Base-by-base conservation (phyloP, 2,113 vertebrate genomes). In the Oxyura jamaicensis region DNA sequence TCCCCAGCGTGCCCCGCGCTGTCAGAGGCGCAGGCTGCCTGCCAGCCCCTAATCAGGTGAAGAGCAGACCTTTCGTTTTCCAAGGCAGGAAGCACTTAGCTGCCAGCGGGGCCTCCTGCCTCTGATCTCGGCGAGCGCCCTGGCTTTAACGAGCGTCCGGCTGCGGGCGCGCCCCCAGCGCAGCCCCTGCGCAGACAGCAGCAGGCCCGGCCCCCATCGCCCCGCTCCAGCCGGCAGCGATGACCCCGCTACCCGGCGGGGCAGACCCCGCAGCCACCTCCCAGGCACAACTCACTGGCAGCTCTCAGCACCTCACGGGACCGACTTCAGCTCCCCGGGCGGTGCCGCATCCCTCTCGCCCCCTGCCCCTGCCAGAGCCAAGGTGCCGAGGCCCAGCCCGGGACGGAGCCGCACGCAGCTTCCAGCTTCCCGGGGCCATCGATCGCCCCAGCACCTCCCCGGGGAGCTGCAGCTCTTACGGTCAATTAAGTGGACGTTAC, bases 311-410 rank as follows among this genome's bases (percentile, higher is more conserved):
- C 46, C 46, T 5, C 11, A 10, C 7, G 12, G 23, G 23, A 13
- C 50, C 13, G 23, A 13, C 50, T 26, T 13, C 28, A 0, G 41
- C 13, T n/a, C 33, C 44, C 36, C 6, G 0, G 28, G 36, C 29
- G 59, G 22, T 4, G 46, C 28, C 23, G 7, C 58, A 16, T 7
- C 42, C 42, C 1, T 2, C 58, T 42, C 3, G 19, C 33, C 2
- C 8, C 1, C 33, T 6, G n/a, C n/a, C 56, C 6, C 23, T 26
- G 53, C 11, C 67, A 21, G 53, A 11, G 26, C 11, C 33, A 6
- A 5, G 3, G 33, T 5, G 14, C 13, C 4, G 69, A 8, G 5
- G 80, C 48, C 77, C 63, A 15, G 4, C 23, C 33, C 18, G 3
- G 68, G 46, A 17, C 4, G 35, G 5, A 60, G 35, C 63, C 44